A percentile compares a stretch with the other conserved stretches of the same genome.
Conservation (phyloP, 2,888 invertebrate species). For the Augochlorella aurata region DNA sequence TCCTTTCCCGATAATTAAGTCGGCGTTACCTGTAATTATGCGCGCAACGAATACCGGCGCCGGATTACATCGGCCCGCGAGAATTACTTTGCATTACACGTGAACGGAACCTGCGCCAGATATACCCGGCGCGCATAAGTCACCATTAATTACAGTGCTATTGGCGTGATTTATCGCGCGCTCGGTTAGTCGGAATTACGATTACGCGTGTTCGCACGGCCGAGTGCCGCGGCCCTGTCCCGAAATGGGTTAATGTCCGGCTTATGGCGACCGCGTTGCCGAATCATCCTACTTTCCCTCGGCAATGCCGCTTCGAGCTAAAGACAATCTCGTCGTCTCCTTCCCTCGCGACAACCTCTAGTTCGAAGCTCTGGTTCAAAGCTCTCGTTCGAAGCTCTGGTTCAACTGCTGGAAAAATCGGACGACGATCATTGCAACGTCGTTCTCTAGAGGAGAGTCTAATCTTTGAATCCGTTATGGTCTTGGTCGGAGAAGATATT, state of each 20-base stretch:
- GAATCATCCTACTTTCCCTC: not conserved
- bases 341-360: no score
- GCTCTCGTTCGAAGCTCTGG: no score
- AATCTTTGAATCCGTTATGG: no score
- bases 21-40: conserved; percentile 28
- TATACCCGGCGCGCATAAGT: conserved; percentile 38
- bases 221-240: not conserved
- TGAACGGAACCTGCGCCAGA: conserved; percentile 17
- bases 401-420: no score
- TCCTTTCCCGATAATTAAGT: conserved; percentile 43
- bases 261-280: not conserved
- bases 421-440: no score
- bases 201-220: conserved; percentile 31
- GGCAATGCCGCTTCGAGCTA: not conserved
- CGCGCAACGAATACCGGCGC: conserved; percentile 37
- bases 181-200: conserved; percentile 43
- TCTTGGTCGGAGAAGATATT: no score
- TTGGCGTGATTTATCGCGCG: conserved; percentile 50
- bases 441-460: no score
- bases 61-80: conserved; percentile 2
- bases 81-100: conserved; percentile 44
- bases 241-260: conserved; percentile 21
- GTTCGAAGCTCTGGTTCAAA: no score
- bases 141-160: conserved; percentile 50
- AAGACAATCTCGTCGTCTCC: not conserved